Evolutionary conservation across 2,888 invertebrate species (phyloP).

Genomic region (Drosophila mayaguana): DNA sequence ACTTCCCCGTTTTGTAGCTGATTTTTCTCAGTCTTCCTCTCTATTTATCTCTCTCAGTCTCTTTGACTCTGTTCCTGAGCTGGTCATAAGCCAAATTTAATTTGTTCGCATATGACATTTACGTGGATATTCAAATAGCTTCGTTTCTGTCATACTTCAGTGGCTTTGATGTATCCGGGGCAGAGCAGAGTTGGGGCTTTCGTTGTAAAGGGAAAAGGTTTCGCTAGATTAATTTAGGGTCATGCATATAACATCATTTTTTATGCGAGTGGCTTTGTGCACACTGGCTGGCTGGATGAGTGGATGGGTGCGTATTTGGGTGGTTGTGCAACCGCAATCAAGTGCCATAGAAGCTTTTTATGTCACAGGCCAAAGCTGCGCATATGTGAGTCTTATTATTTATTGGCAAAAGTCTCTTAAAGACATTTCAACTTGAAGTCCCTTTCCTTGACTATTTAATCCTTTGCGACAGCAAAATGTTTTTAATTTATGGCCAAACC

Average conservation of each 20-base stretch:
- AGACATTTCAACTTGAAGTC: slow-evolving; percentile 32
- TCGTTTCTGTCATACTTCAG: slow-evolving; percentile 76
- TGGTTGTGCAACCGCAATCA: slow-evolving; percentile 63
- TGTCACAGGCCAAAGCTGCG: slow-evolving; percentile 32
- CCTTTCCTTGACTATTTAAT: slow-evolving; percentile 46
- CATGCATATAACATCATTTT: slow-evolving; percentile 82
- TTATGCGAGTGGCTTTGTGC: slow-evolving; percentile 53
- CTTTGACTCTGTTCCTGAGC: slow-evolving; percentile 21
- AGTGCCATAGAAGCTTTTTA: slow-evolving; percentile 57
- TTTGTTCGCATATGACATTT: slow-evolving; percentile 76
- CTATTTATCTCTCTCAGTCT: not conserved
- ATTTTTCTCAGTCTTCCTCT: not conserved
- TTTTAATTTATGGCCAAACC: slow-evolving; percentile 66
- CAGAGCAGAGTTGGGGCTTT: slow-evolving; percentile 1
- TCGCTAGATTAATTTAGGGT: slow-evolving; percentile 84
- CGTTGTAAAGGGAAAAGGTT: slow-evolving; percentile 66
- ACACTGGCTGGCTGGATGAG: slow-evolving; percentile 11
- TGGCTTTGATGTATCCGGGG: slow-evolving; percentile 67
- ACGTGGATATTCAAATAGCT: slow-evolving; percentile 79
- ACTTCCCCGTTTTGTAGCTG: not conserved
- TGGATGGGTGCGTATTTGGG: slow-evolving; percentile 6
- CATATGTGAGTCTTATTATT: slow-evolving; percentile 63
- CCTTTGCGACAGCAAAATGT: slow-evolving; percentile 46
- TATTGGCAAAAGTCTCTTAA: slow-evolving; percentile 58
- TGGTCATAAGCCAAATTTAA: slow-evolving; percentile 78